Evolutionary conservation across 2,113 vertebrate genomes (phyloP).

Genomic region (Falco punctatus): DNA sequence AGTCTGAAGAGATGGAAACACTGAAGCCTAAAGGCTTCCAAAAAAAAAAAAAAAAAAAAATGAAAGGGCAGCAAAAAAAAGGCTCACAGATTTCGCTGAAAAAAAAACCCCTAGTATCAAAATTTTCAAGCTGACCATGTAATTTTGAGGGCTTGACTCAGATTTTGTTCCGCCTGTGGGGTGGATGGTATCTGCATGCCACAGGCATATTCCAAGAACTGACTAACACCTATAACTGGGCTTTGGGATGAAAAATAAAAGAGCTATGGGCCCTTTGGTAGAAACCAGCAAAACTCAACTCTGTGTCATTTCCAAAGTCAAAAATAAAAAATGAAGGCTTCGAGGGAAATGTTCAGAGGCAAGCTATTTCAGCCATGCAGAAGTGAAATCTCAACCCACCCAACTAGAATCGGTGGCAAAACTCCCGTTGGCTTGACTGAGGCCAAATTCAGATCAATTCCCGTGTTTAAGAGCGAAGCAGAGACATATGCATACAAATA

Average conservation of each 20-base stretch:
- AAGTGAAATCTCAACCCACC: background rate
- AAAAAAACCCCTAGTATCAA: background rate
- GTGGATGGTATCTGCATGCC: background rate
- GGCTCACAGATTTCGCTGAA: background rate
- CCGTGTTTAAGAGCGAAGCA: background rate
- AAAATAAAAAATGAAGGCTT: background rate
- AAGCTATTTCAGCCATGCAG: background rate
- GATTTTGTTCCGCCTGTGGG: conserved; percentile 5
- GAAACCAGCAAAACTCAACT: background rate
- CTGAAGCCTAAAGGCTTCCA: background rate
- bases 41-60: background rate
- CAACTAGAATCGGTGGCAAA: background rate
- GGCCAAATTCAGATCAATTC: background rate
- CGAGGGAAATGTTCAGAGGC: background rate
- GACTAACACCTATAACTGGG: background rate
- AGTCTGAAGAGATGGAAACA: background rate
- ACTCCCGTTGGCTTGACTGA: background rate
- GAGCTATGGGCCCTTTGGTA: background rate
- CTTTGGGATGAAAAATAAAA: background rate
- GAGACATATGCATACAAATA: background rate
- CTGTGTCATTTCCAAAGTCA: background rate
- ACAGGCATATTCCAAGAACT: conserved; percentile 7
- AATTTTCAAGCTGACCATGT: conserved; percentile 42
- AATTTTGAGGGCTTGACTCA: conserved; percentile 53
- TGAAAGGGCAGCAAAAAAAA: conserved; percentile 1